Conservation (phyloP, 2,888 invertebrate genomes). For the Agrilus mali region DNA sequence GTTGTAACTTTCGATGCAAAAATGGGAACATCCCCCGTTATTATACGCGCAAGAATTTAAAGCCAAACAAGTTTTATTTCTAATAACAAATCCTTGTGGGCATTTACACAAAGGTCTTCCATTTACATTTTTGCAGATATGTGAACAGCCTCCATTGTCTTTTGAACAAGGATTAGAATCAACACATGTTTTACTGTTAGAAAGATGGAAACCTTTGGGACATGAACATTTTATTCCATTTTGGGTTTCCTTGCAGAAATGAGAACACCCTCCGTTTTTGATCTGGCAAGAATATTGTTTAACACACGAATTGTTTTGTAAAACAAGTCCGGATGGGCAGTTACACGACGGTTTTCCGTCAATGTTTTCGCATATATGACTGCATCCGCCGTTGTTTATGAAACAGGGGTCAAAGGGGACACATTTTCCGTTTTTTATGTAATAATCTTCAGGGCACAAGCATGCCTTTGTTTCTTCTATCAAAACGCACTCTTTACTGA, state of each 20-base stretch:
- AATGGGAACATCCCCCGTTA: conserved; percentile 47
- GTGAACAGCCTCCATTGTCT: conserved; percentile 35
- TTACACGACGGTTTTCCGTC: conserved; percentile 35
- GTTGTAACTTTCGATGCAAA: conserved; percentile 28
- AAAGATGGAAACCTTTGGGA: conserved; percentile 22
- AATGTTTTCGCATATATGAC: conserved; percentile 42
- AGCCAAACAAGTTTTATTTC: conserved; percentile 23
- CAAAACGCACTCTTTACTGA: conserved; percentile 37
- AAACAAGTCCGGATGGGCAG: conserved; percentile 33
- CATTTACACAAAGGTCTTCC: conserved; percentile 40
- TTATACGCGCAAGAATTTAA: conserved; percentile 24
- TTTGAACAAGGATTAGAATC: conserved; percentile 17
- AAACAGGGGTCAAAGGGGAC: conserved; percentile 42
- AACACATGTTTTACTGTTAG: conserved; percentile 33
- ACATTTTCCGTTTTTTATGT: conserved; percentile 31
- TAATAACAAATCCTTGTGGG: conserved; percentile 30
- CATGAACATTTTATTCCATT: conserved; percentile 37
- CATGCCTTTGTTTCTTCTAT: conserved; percentile 39
- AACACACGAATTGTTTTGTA: conserved; percentile 21
- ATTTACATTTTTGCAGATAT: conserved; percentile 36
- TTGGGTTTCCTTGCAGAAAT: conserved; percentile 24
- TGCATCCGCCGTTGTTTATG: conserved; percentile 46
- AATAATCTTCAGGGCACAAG: conserved; percentile 38
- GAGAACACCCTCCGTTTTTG: conserved; percentile 27
- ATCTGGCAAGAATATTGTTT: conserved; percentile 28